Conservation (phyloP, 1,140 invertebrate genomes). For the Pseudachorutes palmiensis region DNA sequence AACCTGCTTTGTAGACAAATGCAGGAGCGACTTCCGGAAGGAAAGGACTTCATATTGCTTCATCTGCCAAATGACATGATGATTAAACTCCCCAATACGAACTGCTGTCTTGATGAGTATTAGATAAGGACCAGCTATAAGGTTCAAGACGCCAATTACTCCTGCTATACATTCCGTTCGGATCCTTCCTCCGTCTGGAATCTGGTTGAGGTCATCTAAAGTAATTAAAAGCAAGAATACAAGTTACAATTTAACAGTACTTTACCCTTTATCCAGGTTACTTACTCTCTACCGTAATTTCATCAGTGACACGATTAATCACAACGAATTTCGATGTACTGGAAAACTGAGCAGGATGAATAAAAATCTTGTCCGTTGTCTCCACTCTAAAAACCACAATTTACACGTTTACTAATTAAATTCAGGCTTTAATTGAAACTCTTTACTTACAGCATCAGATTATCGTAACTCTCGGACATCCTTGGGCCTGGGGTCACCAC, state of each 20-base stretch:
- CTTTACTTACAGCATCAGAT: conserved; percentile 16
- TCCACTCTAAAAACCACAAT: conserved; percentile 28
- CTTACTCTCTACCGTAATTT: conserved; percentile 57
- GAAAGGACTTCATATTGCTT: conserved; percentile 75
- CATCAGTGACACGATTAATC: conserved; percentile 61
- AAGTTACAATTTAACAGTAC: conserved; percentile 35
- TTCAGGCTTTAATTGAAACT: background rate
- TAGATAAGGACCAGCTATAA: conserved; percentile 79
- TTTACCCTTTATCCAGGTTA: conserved; percentile 29
- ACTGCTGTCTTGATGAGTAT: conserved; percentile 79
- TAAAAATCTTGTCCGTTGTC: conserved; percentile 29
- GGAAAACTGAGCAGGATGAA: conserved; percentile 28
- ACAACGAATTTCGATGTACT: conserved; percentile 52
- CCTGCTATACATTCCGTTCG: conserved; percentile 67
- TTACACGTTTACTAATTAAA: background rate
- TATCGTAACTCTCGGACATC: conserved; percentile 4
- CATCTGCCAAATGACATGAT: conserved; percentile 77
- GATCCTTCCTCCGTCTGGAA: conserved; percentile 54
- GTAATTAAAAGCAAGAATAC: conserved; percentile 31
- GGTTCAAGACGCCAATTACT: conserved; percentile 73
- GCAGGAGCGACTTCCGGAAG: conserved; percentile 70
- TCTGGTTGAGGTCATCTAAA: conserved; percentile 50
- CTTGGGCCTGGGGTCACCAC: background rate
- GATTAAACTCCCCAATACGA: conserved; percentile 75
- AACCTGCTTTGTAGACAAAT: conserved; percentile 73